Conservation (phyloP, 2,113 vertebrate species). For the Cryptoleucopteryx plumbea region DNA sequence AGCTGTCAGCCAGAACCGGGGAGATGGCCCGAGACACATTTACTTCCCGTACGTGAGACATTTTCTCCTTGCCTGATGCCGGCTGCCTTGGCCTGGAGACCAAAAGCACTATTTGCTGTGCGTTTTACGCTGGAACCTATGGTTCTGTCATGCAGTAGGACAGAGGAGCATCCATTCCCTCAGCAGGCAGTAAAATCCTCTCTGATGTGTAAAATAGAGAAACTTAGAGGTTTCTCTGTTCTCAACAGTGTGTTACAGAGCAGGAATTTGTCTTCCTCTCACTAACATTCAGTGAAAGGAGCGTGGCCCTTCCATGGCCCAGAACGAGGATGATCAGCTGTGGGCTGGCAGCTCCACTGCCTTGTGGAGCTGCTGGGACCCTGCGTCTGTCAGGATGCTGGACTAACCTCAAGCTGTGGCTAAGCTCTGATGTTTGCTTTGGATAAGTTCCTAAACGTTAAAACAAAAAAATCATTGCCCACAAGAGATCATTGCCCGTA, state of each 20-base stretch:
- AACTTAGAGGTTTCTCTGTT: neutral
- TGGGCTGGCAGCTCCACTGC: neutral
- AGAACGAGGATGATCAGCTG: neutral
- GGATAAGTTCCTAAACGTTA: neutral
- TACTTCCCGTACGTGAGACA: rapidly evolving
- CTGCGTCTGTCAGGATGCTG: neutral
- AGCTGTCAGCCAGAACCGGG: neutral
- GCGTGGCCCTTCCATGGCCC: neutral
- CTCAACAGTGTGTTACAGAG: neutral
- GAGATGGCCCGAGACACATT: too few relatives aligned
- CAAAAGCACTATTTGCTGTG: rapidly evolving
- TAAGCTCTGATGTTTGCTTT: neutral
- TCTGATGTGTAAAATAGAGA: neutral
- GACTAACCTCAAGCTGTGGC: neutral
- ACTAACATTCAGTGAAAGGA: neutral
- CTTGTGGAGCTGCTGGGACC: neutral
- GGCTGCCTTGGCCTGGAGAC: neutral
- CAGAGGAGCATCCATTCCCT: neutral
- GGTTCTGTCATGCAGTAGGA: neutral
- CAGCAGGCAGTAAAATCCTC: neutral
- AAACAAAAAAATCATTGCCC: neutral
- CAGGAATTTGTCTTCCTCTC: neutral
- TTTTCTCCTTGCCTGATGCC: neutral
- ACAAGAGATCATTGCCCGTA: too few relatives aligned
- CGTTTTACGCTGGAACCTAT: rapidly evolving